Evolutionary conservation across 2,113 vertebrate genomes (phyloP), one percentile per base, ranked within the genome.

Genomic region (Siphamia tubifer): DNA sequence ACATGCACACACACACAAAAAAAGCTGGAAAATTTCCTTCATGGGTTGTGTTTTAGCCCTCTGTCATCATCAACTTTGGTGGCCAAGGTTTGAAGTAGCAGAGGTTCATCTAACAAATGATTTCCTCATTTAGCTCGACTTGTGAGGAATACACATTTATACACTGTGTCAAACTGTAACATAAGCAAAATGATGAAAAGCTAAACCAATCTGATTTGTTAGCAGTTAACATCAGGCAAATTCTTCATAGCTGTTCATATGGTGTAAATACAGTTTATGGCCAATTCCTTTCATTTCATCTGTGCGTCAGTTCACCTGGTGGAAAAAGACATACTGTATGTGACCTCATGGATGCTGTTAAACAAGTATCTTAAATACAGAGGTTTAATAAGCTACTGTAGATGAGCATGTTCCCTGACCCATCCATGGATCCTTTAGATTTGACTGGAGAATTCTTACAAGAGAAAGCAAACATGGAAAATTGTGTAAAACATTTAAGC

Each of bases 11-110:
- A 62, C 45, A 48, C 45, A n/a, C n/a, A n/a, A n/a, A 74, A 58
- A 75, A 80, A 82, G 65, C 45, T 81, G 87, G 87, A 77, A 90
- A 82, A 42, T 72, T n/a, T 85, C 44, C 69, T 57, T 32, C 34
- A 47, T 64, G 45, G 24, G 70, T 44, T 57, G 28, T 63, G 35
- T 63, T 79, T 80, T 40, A 83, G 44, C 53, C 47, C 15, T 70
- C 62, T 72, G 71, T 79, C 75, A 72, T 77, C 47, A 47, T 84
- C 63, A 43, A 64, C 79, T 60, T 77, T 79, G 82, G 74, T 80
- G 68, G 76, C 49, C 74, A 61, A 51, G 5, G 32, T 35, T 45
- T 63, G 48, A 79, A 73, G 74, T 27, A n/a, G 19, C 16, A 51
- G 34, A 64, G 12, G 31, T 55, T 80, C 30, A 57, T 49, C 67